A percentile compares a stretch with the other conserved stretches of the same genome.
Conservation (phyloP, 2,888 invertebrate species). For the Lacanobia oleracea region DNA sequence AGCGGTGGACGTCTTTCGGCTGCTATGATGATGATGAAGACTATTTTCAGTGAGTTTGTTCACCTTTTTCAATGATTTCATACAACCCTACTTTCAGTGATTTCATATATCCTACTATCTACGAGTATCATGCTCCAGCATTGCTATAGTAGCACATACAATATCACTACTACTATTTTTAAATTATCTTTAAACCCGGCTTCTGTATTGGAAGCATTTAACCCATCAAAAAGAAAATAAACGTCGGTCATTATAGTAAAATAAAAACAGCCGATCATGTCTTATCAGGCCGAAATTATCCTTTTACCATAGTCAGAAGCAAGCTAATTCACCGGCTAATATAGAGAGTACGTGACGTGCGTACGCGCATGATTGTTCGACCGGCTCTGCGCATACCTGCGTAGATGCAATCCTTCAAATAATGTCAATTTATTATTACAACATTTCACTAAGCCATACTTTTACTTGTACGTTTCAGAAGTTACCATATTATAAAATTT, state of each 20-base stretch:
- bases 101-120: neutral
- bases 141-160: neutral
- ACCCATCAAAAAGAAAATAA: constrained; percentile 6
- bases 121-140: neutral
- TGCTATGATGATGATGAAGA: too few relatives aligned
- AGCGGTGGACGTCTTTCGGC: too few relatives aligned
- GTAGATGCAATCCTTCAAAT: constrained; percentile 34
- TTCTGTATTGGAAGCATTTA: neutral
- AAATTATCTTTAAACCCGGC: neutral
- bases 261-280: constrained; percentile 22
- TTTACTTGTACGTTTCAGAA: neutral
- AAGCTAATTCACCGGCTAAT: constrained; percentile 56
- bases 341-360: constrained; percentile 58
- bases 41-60: too few relatives aligned
- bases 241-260: constrained; percentile 8
- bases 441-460: constrained; percentile 1
- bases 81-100: too few relatives aligned
- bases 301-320: constrained; percentile 42
- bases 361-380: constrained; percentile 53
- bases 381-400: constrained; percentile 36
- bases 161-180: neutral
- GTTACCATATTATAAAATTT: neutral
- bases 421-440: constrained; percentile 2
- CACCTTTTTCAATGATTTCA: neutral
- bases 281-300: constrained; percentile 43